phyloP scores from a whole-genome alignment of 2,888 invertebrate species.

The Nomada flava region DNA sequence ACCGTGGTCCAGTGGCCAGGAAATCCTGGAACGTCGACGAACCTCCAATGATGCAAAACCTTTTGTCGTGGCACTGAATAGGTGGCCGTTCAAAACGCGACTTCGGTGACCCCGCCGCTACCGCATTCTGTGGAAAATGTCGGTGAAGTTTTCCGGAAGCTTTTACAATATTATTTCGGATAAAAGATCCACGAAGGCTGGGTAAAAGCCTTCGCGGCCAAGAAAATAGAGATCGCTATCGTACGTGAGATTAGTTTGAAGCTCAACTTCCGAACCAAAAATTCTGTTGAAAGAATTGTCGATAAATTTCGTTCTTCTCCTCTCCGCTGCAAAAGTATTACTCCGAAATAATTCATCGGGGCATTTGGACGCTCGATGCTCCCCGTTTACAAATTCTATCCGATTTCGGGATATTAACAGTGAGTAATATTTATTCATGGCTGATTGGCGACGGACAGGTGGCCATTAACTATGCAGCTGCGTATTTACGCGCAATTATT shows the following conservation, averaged over 20 bases:
- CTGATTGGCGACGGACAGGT: conserved; percentile 26
- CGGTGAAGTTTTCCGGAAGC: not conserved
- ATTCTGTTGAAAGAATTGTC: not conserved
- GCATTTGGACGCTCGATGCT: not conserved
- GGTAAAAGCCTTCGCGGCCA: too few relatives aligned
- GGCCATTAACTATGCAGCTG: conserved; percentile 15
- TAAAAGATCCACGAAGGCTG: not conserved
- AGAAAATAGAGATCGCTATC: too few relatives aligned
- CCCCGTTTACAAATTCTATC: not conserved
- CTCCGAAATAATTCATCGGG: not conserved
- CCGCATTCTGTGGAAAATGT: not conserved
- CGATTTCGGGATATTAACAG: conserved; percentile 5
- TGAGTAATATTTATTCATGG: conserved; percentile 31
- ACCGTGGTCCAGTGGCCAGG: not conserved
- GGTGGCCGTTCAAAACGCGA: not conserved
- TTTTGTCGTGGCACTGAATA: conserved; percentile 19
- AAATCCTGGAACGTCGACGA: conserved; percentile 2
- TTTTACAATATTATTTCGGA: conserved; percentile 15
- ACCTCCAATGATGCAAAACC: conserved; percentile 1
- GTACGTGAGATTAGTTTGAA: too few relatives aligned
- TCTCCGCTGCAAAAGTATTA: not conserved
- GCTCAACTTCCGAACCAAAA: too few relatives aligned
- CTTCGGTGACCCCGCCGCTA: too few relatives aligned
- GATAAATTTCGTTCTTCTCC: too few relatives aligned
- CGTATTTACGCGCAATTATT: conserved; percentile 43